Percentiles rank a stretch among this genome's conserved stretches.
Evolutionary conservation across 2,113 vertebrate genomes (phyloP).

Genomic region (Malurus elegans): DNA sequence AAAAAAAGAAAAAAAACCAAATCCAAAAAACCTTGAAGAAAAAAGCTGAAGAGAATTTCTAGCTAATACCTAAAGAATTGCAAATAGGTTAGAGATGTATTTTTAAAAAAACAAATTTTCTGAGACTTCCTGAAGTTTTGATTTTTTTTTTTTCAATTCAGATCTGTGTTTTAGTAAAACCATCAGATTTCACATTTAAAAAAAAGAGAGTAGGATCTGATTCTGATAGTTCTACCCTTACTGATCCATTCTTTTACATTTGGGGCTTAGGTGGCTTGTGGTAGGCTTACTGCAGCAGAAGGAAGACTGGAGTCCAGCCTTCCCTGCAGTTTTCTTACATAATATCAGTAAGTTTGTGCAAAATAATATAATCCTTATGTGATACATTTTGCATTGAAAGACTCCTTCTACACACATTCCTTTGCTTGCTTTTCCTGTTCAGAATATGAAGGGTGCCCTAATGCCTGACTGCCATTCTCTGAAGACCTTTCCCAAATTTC

Average conservation of each 20-base stretch:
- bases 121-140: background rate
- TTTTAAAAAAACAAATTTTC: background rate
- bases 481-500: background rate
- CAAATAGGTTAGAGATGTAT: rapidly evolving
- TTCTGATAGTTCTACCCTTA: background rate
- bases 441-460: background rate
- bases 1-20: no score
- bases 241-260: background rate
- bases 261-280: background rate
- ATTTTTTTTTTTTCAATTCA: background rate
- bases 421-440: background rate
- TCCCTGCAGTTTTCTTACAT: background rate
- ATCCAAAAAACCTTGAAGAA: background rate
- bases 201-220: background rate
- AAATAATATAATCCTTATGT: background rate
- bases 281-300: background rate
- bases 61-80: background rate
- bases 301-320: background rate
- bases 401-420: rapidly evolving
- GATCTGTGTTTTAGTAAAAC: background rate
- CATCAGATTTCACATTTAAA: background rate
- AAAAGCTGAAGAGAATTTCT: background rate
- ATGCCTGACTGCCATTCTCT: background rate
- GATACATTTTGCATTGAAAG: background rate
- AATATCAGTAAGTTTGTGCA: background rate